Conservation (phyloP, 2,797 vertebrate species). For the Amblyraja radiata region DNA sequence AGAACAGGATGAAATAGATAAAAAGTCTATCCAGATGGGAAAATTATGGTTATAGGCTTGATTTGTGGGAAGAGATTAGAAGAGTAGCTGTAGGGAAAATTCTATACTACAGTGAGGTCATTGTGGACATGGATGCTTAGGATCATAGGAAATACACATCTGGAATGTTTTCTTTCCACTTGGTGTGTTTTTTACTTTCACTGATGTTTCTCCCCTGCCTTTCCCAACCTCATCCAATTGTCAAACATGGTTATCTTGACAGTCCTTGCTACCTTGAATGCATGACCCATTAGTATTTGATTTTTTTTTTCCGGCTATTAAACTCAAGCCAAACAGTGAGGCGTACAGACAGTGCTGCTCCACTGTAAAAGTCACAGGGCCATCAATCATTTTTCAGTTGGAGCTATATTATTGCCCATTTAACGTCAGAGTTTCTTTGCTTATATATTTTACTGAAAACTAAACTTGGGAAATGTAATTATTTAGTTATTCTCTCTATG, state of each 20-base stretch:
- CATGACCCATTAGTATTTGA: not conserved
- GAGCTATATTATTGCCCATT: not conserved
- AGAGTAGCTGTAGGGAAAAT: not conserved
- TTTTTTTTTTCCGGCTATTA: not conserved
- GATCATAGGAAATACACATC: not conserved
- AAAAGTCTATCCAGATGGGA: not conserved
- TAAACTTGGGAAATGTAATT: not conserved
- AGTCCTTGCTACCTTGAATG: not conserved
- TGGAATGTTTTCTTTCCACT: not conserved
- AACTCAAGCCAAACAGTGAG: not conserved
- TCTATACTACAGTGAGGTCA: not conserved
- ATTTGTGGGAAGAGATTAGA: not conserved
- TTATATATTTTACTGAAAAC: not conserved
- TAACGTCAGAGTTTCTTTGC: not conserved
- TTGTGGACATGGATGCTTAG: not conserved
- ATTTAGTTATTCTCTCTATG: not conserved
- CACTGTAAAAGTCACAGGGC: not conserved
- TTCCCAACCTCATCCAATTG: not conserved
- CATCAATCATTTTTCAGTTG: not conserved
- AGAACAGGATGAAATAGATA: not conserved
- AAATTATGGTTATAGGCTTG: not conserved
- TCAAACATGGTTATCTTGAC: not conserved
- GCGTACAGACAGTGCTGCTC: too few species aligned
- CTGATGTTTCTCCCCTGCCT: not conserved
- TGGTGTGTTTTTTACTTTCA: not conserved